Evolutionary conservation across 2,797 vertebrate species (phyloP).

Genomic region (Typhlichthys eigenmanni): DNA sequence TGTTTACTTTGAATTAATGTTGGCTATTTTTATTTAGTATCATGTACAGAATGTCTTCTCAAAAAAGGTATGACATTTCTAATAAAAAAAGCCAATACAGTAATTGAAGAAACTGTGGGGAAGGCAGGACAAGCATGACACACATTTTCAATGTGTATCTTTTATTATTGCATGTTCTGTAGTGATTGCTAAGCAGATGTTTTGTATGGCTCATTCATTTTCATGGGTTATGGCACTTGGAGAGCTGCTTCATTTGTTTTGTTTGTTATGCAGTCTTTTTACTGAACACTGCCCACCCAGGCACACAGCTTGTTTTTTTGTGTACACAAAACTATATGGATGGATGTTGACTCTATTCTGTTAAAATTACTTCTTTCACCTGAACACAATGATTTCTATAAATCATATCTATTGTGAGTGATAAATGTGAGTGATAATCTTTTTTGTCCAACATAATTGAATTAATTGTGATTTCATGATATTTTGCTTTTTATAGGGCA

Average conservation of each 20-base stretch:
- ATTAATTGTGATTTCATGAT: too few species aligned
- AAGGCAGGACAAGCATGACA: neutral
- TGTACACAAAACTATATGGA: too few species aligned
- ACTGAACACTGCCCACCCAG: too few species aligned
- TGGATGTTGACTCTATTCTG: too few species aligned
- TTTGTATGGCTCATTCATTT: neutral
- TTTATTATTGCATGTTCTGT: neutral
- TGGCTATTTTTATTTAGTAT: constrained; percentile 5
- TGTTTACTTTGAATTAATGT: neutral
- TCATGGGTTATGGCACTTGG: neutral
- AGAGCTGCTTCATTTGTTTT: neutral
- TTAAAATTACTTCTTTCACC: too few species aligned
- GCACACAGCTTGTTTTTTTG: too few species aligned
- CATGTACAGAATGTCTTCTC: neutral
- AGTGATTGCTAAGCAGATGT: neutral
- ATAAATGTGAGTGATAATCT: too few species aligned
- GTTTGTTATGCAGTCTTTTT: too few species aligned
- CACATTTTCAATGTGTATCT: neutral
- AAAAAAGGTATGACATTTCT: constrained; percentile 1
- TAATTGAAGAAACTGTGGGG: neutral
- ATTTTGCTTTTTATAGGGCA: too few species aligned
- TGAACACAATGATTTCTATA: too few species aligned
- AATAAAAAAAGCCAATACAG: neutral
- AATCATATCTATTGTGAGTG: too few species aligned
- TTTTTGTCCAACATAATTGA: too few species aligned